Evolutionary conservation across 2,888 invertebrate genomes (phyloP), one percentile per base, ranked within the genome.

Genomic region (Theretra japonica): DNA sequence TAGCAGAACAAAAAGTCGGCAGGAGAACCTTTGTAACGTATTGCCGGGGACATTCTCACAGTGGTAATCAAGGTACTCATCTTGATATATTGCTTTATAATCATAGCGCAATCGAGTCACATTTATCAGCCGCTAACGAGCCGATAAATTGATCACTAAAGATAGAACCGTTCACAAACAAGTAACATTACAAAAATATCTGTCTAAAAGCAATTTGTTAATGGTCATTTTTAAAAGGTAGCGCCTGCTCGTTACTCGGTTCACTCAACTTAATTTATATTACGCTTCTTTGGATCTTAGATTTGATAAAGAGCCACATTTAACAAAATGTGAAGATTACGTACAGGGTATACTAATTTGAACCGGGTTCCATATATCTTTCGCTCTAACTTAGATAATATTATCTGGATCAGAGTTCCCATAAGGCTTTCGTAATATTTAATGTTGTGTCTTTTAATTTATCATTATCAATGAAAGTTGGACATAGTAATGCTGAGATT

Each of bases 111-210:
- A 90, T 90, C 87, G 84, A 85, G 83, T 82, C 82, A 78, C 87
- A 92, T 93, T 90, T 89, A 90, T 92, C 87, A 89, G 85, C 76
- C 80, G 80, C 86, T 92, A 93, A 93, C 89, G 90, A 93, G 88
- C 86, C 87, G 88, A 92, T 91, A 90, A 93, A 91, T 90, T 90
- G 90, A 90, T 90, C 88, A 86, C 86, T 84, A 85, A 79, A 89
- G 90, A 92, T 91, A 90, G 88, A 85, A 80, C 85, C 85, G 87
- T 89, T 90, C 87, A 90, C 88, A 88, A 89, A 89, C 87, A 88
- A 86, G 86, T 81, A 82, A 87, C 86, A 87, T 91, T 87, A 92
- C 90, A 90, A 88, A 91, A 89, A 90, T 91, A 88, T 88, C 86
- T 89, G 85, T 83, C 84, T 83, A 79, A 83, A 80, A 88, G 88